Base-by-base conservation (phyloP, 2,113 vertebrate genomes). In the Theristicus caerulescens region DNA sequence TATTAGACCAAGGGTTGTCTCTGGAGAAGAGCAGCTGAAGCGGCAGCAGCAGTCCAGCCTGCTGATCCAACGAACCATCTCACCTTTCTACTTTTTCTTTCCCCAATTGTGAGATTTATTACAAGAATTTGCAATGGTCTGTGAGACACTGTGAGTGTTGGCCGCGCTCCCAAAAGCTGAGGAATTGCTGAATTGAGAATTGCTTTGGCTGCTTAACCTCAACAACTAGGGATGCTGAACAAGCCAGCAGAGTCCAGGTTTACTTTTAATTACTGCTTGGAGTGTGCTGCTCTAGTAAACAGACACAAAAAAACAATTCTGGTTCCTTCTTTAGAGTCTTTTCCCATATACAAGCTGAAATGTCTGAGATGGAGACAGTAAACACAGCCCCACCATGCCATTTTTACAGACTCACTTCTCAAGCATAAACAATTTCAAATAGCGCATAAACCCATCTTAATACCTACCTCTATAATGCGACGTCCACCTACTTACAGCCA, bases 161-260 rank as follows among this genome's bases (percentile, higher is more conserved):
- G 94, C 96, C 91, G 91, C 0, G 0, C 73, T 95, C 96, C 96
- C 93, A 52, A 95, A 96, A 93, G 70, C 87, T 82, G 91, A 97
- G 96, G 84, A 96, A 97, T 82, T 89, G 96, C 96, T 96, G 96
- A 97, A 94, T 6, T 91, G 96, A 96, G 96, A 91, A 95, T 87
- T 95, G 91, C 87, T 93, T 77, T 95, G 84, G 95, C 95, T 73
- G 94, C 96, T 89, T 89, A 54, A 91, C 76, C 89, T 95, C 92
- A 74, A 69, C 74, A 89, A 82, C 66, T 1, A 57, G 86, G 84
- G 91, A 91, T 73, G 91, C 91, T 91, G 73, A 89, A 85, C 81
- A 89, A 96, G 86, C 77, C 95, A 87, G 58, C 55, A 54, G 77
- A 82, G 89, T 7, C 70, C 82, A 86, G 73, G 91, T 93, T 97